These are phyloP conservation scores for Vanessa tameamea DNA, from an alignment of 1,140 invertebrate species.

Conservation along the genomic window DNA sequence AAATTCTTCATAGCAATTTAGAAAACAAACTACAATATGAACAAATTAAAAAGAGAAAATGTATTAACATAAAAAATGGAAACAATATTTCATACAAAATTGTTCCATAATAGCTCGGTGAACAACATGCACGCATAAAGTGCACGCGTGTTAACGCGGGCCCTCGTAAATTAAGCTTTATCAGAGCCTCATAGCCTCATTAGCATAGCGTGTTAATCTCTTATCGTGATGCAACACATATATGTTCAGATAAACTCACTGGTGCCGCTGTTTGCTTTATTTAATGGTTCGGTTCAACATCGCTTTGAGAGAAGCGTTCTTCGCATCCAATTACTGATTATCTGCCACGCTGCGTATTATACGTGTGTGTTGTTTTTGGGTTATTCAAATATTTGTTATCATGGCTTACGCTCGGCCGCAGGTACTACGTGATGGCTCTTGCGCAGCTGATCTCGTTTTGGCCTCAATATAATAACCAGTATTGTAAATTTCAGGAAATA, in stretches of 20 bases:
- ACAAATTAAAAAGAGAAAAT: not conserved
- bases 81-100: not conserved
- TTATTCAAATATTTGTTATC: no score
- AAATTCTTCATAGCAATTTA: no score
- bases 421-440: no score
- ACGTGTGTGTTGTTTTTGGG: no score
- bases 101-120: conserved; percentile 11
- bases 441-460: no score
- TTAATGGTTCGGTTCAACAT: conserved; percentile 4
- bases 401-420: no score
- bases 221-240: conserved; percentile 50
- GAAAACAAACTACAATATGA: not conserved
- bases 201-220: conserved; percentile 57
- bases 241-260: not conserved
- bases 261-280: not conserved
- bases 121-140: conserved; percentile 8
- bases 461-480: no score
- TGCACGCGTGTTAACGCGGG: conserved; percentile 26
- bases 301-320: conserved; percentile 6
- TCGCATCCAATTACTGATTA: not conserved
- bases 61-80: not conserved
- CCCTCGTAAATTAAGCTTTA: conserved; percentile 62
- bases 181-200: conserved; percentile 68
- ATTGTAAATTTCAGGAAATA: no score
- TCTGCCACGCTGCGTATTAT: no score